Evolutionary conservation across 2,113 vertebrate genomes (phyloP), one percentile per base, ranked within the genome.

Genomic region (Anser brachyrhynchus): DNA sequence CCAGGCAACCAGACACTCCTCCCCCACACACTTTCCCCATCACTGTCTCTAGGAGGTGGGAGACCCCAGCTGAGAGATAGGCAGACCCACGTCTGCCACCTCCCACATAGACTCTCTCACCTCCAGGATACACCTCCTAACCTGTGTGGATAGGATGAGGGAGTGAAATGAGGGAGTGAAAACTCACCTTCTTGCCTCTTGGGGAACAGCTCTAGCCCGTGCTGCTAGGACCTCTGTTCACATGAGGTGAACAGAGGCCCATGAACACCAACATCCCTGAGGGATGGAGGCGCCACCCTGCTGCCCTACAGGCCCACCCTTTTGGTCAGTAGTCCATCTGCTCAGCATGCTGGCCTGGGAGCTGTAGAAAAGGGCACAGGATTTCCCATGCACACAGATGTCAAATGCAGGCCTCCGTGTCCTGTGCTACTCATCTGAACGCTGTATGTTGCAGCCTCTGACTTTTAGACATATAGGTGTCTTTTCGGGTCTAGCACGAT

Each of bases 361-460:
- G 13, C 1, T 10, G 7, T 10, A 1, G 6, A 9, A 37, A 82
- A 46, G 57, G 55, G 8, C 13, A 11, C 1, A 1, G 43, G 18
- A 39, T 22, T 70, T 75, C 13, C 16, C 6, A 5, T 39, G 13
- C 59, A 58, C 20, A 19, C 6, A 16, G 11, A 6, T 64, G 35
- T 55, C 17, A 52, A n/a, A 3, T 0, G 4, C 17, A 67, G 49
- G 23, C 19, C 11, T 88, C n/a, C n/a, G 67, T 28, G 29, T 8
- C 41, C 22, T 35, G 31, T 10, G 43, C 8, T 35, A 13, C 25
- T 89, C 46, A 10, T 37, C 58, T 71, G 35, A 31, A 28, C 4
- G 10, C 29, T 0, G 1, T 28, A 4, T 37, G 18, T 37, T 78
- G 28, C 41, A 69, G 4, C 11, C 17, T 75, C 28, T 76, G 43